phyloP scores from a whole-genome alignment of 2,113 vertebrate species.

The Delphinapterus leucas region DNA sequence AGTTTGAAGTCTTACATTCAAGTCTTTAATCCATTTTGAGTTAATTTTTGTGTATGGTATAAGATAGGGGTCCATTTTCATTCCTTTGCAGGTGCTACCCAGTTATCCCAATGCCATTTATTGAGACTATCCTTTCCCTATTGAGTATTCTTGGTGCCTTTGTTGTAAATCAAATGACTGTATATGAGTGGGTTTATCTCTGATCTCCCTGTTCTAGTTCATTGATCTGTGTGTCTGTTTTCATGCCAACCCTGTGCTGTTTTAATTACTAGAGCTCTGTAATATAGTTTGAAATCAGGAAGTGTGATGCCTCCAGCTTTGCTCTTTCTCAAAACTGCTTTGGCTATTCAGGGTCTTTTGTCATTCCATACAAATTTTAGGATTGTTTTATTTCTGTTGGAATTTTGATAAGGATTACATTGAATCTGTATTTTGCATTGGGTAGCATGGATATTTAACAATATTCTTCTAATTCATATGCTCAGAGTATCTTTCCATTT shows the following conservation, averaged over 20 bases:
- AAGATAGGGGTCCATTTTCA: too few relatives aligned
- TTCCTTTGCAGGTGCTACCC: background rate
- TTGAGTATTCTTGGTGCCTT: background rate
- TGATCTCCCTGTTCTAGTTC: background rate
- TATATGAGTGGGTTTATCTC: background rate
- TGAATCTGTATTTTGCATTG: background rate
- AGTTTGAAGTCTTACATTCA: background rate
- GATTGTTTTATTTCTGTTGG: background rate
- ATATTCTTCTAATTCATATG: background rate
- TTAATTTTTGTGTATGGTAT: background rate
- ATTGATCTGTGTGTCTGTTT: background rate
- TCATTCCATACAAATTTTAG: background rate
- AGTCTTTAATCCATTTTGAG: background rate
- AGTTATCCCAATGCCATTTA: background rate
- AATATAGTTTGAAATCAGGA: background rate
- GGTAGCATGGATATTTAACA: background rate
- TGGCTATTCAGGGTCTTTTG: background rate
- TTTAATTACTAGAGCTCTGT: background rate
- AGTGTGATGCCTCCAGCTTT: background rate
- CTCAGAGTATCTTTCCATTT: background rate
- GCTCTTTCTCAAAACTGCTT: background rate
- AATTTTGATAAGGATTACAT: background rate
- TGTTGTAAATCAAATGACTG: background rate
- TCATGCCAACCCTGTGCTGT: background rate
- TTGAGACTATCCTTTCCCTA: background rate